A percentile compares a stretch with the other conserved stretches of the same genome.
These are phyloP conservation scores for Enteromius fasciolatus DNA, from an alignment of 2,797 vertebrate species.

Conservation along the genomic window DNA sequence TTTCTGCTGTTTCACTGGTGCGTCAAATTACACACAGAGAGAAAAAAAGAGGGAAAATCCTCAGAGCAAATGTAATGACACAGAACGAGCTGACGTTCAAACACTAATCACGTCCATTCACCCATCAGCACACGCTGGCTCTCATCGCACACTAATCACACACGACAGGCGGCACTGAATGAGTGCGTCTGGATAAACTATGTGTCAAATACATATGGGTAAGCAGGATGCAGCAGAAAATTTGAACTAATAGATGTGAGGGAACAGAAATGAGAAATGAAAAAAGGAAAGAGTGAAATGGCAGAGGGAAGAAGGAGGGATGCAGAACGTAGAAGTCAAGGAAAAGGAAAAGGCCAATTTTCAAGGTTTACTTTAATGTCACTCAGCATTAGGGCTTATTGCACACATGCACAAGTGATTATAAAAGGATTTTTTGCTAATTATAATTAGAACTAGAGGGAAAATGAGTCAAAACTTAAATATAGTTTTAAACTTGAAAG, in stretches of 20 bases:
- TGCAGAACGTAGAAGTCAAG: not conserved
- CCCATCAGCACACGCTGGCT: constrained; percentile 29
- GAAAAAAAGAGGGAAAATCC: constrained; percentile 26
- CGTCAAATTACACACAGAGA: constrained; percentile 51
- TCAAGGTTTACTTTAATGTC: constrained; percentile 7
- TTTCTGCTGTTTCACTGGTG: constrained; percentile 51
- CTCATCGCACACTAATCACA: constrained; percentile 32
- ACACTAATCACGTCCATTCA: constrained; percentile 41
- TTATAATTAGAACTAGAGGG: not conserved
- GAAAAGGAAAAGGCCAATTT: constrained; percentile 6
- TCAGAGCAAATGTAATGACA: constrained; percentile 37
- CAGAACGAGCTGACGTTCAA: constrained; percentile 44
- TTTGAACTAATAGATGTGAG: constrained; percentile 10
- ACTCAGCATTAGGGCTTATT: not conserved
- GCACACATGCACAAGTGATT: constrained; percentile 9
- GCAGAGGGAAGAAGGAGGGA: not conserved
- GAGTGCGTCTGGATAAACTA: constrained; percentile 21
- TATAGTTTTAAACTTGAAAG: not conserved
- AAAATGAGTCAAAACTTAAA: not conserved
- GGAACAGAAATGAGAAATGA: not conserved
- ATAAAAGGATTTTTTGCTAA: not conserved
- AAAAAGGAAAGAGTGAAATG: not conserved
- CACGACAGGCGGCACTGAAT: constrained; percentile 15
- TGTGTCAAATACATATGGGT: constrained; percentile 12
- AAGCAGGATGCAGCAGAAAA: not conserved